phyloP scores from a whole-genome alignment of 2,797 vertebrate genomes.

The Acestrorhynchus altus region DNA sequence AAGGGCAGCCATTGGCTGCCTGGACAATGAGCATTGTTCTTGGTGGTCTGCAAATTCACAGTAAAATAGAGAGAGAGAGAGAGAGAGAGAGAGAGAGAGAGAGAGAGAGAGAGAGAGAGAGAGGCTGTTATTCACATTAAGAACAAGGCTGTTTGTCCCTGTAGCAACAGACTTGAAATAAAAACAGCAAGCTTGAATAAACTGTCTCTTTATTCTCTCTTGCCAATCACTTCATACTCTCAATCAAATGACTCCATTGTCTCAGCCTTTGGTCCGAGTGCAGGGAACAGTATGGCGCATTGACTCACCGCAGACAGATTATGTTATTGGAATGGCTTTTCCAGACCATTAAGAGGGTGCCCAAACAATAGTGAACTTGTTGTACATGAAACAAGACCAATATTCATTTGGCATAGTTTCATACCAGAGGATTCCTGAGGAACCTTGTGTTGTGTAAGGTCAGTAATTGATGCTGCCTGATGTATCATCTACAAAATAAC shows the following conservation, averaged over 20 bases:
- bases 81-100: conserved; percentile 13
- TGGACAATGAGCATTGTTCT: conserved; percentile 73
- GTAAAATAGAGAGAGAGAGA: not conserved
- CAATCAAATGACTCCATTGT: conserved; percentile 78
- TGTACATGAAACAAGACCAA: conserved; percentile 78
- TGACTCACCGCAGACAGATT: conserved; percentile 79
- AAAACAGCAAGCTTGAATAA: conserved; percentile 57
- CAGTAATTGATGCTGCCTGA: conserved; percentile 74
- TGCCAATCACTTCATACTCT: conserved; percentile 73
- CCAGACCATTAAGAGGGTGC: conserved; percentile 71
- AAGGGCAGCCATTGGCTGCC: conserved; percentile 57
- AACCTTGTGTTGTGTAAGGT: conserved; percentile 64
- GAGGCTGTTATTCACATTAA: conserved; percentile 41
- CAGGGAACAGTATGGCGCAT: conserved; percentile 67
- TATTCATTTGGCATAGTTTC: conserved; percentile 74
- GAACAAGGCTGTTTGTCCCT: conserved; percentile 45
- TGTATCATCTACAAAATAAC: conserved; percentile 59
- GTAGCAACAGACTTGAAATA: conserved; percentile 18
- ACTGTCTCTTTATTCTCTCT: conserved; percentile 66
- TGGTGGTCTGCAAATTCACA: conserved; percentile 45
- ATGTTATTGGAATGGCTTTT: conserved; percentile 81
- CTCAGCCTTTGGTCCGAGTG: conserved; percentile 64
- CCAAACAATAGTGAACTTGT: conserved; percentile 83
- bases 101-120: conserved; percentile 28
- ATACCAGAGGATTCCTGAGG: conserved; percentile 60